Base-by-base conservation (phyloP, 2,888 invertebrate genomes). In the Meliscaeva auricollis region DNA sequence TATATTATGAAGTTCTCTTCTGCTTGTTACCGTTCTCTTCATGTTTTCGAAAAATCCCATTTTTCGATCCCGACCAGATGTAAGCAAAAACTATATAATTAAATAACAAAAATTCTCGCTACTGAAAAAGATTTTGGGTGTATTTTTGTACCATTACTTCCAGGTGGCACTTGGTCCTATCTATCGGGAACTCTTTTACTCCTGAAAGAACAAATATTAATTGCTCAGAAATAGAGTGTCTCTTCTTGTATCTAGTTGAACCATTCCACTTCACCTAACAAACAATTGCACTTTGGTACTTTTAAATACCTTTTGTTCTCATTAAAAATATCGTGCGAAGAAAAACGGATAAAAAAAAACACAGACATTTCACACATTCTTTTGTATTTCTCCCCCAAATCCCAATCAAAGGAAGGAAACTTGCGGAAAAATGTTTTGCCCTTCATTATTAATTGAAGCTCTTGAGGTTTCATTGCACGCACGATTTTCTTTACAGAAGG, bases 391-490 rank as follows among this genome's bases (percentile, higher is more conserved):
- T 9, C 38, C 13, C 38, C 11, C 5, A 38, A 38, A 13, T 58
- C 64, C 46, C 75, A 80, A 80, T 77, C 80, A 76, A 62, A 66
- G 84, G 17, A 69, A 54, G 50, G 62, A 83, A 84, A 80, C 69
- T 74, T 69, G 84, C 75, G 84, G 82, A 79, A 84, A 83, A 84
- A 80, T 80, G 70, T 30, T 79, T 74, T 64, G 58, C 79, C 81
- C 76, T 76, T 81, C 85, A 77, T 85, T 81, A 81, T 85, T 85
- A 85, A 85, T 81, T 85, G 72, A 85, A 62, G 60, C 81, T 85
- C 85, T 85, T 81, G 70, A 84, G 62, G 76, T 62, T 72, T 54
- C 76, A 48, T 48, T 72, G 76, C 81, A 85, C 83, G 83, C 85
- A 85, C 75, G 74, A 69, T 54, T 32, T 44, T 30, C 50, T 52